Base-by-base conservation (phyloP, 2,113 vertebrate species). In the Pitta sordida region DNA sequence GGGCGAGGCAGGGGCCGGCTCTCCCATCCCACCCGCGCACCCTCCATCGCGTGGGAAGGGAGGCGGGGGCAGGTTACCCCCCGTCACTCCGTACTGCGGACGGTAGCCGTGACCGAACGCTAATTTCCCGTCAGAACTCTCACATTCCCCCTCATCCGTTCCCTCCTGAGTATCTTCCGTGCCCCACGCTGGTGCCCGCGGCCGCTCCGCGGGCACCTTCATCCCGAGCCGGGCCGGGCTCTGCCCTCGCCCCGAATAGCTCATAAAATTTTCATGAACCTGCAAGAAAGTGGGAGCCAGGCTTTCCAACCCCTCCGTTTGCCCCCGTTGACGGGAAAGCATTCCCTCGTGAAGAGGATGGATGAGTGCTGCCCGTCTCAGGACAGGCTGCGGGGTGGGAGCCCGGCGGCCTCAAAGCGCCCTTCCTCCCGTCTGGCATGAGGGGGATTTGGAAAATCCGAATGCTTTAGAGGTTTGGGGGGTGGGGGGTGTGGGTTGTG, bases 21-120 rank as follows among this genome's bases (percentile, higher is more conserved):
- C 71, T 90, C 71, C 58, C 58, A 44, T 58, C n/a, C 51, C 88
- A 84, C 73, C 80, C 37, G 27, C n/a, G 51, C 60, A 17, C 37
- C 52, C 77, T 81, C 77, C 68, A 53, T 81, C 60, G 52, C 86
- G 86, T 88, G 77, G 60, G 86, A 88, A 88, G 68, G 60, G 46
- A 43, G 63, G 63, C 36, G 22, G 56, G 23, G 71, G 49, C 34
- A 34, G 34, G 32, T 8, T 46, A 30, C 29, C 62, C 64, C 73
- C 44, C 24, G 58, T 44, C 65, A 64, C 51, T 65, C 65, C 58
- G 43, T 12, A 58, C 51, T 71, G 58, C 27, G 4, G 63, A 21
- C 65, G 23, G 65, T 1, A 30, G 58, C 80, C 65, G 73, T 78
- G 65, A 71, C 58, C 44, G 60, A 82, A 10, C 13, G 60, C 39